These are phyloP conservation scores for Halictus quadricinctus DNA, from an alignment of 2,888 invertebrate species.

Conservation along the genomic window DNA sequence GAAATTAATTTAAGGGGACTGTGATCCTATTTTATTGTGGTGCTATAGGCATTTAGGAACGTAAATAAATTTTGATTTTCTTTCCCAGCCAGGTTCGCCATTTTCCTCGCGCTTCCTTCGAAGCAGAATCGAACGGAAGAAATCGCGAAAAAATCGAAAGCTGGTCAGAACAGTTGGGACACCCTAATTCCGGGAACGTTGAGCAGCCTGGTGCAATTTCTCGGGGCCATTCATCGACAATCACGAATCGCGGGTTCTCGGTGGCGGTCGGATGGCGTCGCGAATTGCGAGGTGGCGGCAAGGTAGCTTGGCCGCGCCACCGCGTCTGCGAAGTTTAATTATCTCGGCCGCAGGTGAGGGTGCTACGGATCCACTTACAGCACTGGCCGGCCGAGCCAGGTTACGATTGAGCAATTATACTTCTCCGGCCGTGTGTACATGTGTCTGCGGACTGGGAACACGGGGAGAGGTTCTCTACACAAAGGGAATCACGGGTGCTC, in stretches of 20 bases:
- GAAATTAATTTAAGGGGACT: not conserved
- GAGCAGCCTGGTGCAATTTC: not conserved
- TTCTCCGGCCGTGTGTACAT: conserved; percentile 35
- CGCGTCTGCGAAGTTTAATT: conserved; percentile 75
- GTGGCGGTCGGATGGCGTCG: conserved; percentile 30
- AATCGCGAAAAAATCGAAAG: not conserved
- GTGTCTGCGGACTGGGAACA: conserved; percentile 12
- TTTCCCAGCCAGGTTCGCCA: not conserved
- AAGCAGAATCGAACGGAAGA: not conserved
- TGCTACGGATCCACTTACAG: conserved; percentile 70
- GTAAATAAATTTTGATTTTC: too few species aligned
- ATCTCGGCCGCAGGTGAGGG: conserved; percentile 60
- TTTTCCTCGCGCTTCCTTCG: too few species aligned
- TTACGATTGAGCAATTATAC: conserved; percentile 68
- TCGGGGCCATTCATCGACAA: conserved; percentile 18
- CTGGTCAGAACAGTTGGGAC: not conserved
- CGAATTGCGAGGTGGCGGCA: not conserved
- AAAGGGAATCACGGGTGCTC: conserved; percentile 29
- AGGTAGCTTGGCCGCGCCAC: conserved; percentile 35
- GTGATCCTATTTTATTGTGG: too few species aligned
- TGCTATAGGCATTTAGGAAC: too few species aligned
- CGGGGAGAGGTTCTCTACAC: not conserved
- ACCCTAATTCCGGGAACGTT: not conserved
- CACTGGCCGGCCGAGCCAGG: conserved; percentile 62
- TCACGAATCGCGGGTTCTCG: conserved; percentile 37